Base-by-base conservation (phyloP, 2,113 vertebrate species). In the Propithecus coquereli region DNA sequence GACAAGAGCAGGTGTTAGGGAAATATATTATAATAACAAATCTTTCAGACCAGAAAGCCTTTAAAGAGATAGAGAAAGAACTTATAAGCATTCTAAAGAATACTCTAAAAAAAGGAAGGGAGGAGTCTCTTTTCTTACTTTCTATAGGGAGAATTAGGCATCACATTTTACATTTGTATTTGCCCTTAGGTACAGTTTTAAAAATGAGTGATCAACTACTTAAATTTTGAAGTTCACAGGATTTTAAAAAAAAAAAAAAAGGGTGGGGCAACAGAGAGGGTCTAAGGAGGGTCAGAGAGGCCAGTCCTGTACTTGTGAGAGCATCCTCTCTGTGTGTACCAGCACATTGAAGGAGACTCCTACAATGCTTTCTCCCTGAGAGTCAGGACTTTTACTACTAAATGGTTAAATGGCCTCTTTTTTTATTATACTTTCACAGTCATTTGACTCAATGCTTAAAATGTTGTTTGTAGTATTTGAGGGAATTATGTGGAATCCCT, bases 391-490 rank as follows among this genome's bases (percentile, higher is more conserved):
- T 86, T 81, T 57, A 71, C 52, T 50, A 61, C 17, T 50, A 45
- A 59, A 11, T 37, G 68, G 63, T 90, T 93, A 81, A 91, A 81
- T 45, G 71, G 17, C 61, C 37, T 40, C 45, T 85, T 93, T 90
- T n/a, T n/a, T 87, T 82, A 40, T 16, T 91, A 30, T 91, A 47
- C 70, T 93, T 95, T 82, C 52, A 79, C 94, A 94, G 47, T 37
- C 59, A 20, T 94, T 81, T 91, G 82, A n/a, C 43, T 93, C 82
- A 81, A 20, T 66, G 54, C 66, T 95, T 88, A 85, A 83, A 90
- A 34, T 22, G 37, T 43, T 90, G 76, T 95, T 97, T 93, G 76
- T 85, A 52, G 11, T 43, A 40, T 96, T 92, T 93, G 82, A 95
- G 40, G 17, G 57, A 94, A 76, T 96, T 90, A n/a, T 25, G 47